Conservation (phyloP, 53 echinoderm and acorn worm species). For the Mesocentrotus franciscanus region DNA sequence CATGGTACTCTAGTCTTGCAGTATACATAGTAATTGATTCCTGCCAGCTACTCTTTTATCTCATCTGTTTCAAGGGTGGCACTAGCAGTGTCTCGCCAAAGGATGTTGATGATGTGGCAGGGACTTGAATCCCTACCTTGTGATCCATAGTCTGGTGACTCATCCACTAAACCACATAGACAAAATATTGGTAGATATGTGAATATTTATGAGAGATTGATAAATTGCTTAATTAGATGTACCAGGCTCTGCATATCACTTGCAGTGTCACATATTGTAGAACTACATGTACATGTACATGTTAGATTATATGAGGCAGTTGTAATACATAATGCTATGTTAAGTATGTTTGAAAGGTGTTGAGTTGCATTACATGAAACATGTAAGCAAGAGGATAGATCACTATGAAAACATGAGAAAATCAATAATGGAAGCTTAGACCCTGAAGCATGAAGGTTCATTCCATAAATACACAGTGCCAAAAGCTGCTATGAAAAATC, state of each 20-base stretch:
- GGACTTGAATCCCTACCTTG: too few species aligned
- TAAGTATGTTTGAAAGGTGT: background rate
- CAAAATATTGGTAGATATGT: background rate
- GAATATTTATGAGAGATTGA: background rate
- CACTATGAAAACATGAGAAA: constrained; percentile 31
- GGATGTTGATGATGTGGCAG: too few species aligned
- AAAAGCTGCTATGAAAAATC: constrained; percentile 8
- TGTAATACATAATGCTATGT: background rate
- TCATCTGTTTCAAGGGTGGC: too few species aligned
- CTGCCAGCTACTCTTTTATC: too few species aligned
- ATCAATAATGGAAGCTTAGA: constrained; percentile 25
- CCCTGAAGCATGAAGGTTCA: constrained; percentile 1
- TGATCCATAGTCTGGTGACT: too few species aligned
- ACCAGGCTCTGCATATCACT: background rate
- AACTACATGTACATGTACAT: background rate
- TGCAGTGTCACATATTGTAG: background rate
- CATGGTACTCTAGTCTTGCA: too few species aligned
- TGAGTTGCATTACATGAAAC: background rate
- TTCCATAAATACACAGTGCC: constrained; percentile 33
- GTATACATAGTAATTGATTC: too few species aligned
- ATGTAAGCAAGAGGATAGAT: constrained; percentile 28
- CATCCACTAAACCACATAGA: too few species aligned
- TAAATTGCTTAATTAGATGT: background rate
- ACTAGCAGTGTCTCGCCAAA: too few species aligned
- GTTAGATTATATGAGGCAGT: background rate